Conservation (phyloP, 2,888 invertebrate genomes). For the Drosophila nigricruria region DNA sequence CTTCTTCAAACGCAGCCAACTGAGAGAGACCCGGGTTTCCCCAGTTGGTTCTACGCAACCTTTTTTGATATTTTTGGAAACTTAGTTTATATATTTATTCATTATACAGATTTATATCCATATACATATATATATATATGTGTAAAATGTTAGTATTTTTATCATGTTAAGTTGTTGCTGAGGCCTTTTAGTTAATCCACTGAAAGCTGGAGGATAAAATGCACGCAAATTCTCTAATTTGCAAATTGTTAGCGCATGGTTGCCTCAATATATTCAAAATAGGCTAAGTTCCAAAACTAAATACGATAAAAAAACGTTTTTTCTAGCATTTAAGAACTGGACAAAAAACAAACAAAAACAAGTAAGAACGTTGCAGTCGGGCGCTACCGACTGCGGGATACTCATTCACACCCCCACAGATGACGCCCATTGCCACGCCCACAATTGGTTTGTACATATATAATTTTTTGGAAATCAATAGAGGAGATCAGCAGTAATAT, state of each 20-base stretch:
- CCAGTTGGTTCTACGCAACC: neutral
- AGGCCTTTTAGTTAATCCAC: conserved; percentile 68
- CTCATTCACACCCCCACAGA: no score
- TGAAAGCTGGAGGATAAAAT: conserved; percentile 23
- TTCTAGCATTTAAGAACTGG: conserved; percentile 51
- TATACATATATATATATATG: conserved; percentile 17
- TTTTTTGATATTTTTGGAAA: conserved; percentile 32
- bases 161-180: conserved; percentile 75
- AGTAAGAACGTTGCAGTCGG: no score
- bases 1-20: conserved; percentile 5
- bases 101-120: conserved; percentile 32
- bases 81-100: conserved; percentile 38
- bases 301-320: conserved; percentile 11
- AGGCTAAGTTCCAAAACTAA: conserved; percentile 34
- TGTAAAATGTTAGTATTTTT: conserved; percentile 72
- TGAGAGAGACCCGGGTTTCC: conserved; percentile 2
- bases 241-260: conserved; percentile 34
- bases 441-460: no score
- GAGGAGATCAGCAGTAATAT: no score
- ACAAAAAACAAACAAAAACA: conserved; percentile 25
- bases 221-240: conserved; percentile 16
- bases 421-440: no score
- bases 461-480: no score
- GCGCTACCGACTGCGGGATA: no score
- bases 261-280: conserved; percentile 57